Percentiles rank a stretch among this genome's conserved stretches.
Conservation (phyloP, 2,113 vertebrate genomes). For the Otolemur garnettii region DNA sequence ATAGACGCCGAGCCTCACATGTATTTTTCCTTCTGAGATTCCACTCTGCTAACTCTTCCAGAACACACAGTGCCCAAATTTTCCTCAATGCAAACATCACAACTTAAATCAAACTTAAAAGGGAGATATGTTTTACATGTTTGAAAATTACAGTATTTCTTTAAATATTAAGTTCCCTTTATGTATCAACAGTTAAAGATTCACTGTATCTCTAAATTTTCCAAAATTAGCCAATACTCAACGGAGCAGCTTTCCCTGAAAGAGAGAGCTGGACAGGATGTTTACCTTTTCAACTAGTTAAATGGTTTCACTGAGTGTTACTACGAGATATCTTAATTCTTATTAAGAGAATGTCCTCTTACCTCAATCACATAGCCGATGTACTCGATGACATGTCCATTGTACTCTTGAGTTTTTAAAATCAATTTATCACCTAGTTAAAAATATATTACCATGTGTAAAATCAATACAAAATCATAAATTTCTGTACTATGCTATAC, state of each 20-base stretch:
- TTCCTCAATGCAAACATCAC: background rate
- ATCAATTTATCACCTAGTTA: conserved; percentile 92
- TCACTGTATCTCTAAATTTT: background rate
- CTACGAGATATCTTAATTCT: too few relatives aligned
- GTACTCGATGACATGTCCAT: conserved; percentile 88
- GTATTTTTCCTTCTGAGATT: background rate
- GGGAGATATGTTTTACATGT: background rate
- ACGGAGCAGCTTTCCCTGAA: background rate
- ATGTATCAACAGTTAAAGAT: background rate
- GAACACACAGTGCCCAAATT: background rate
- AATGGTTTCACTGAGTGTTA: rapidly evolving
- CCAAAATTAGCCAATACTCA: background rate
- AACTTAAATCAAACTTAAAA: background rate
- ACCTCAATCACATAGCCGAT: conserved; percentile 91
- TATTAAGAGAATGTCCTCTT: conserved; percentile 36
- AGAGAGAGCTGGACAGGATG: too few relatives aligned
- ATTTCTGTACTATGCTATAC: background rate
- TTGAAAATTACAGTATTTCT: background rate
- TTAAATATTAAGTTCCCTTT: background rate
- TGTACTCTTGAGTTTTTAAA: conserved; percentile 90
- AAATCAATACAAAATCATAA: background rate
- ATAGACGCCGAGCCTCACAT: too few relatives aligned
- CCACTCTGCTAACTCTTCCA: background rate
- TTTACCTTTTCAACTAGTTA: rapidly evolving
- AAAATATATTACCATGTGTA: background rate